phyloP scores from a whole-genome alignment of 2,113 vertebrate genomes.

The Amphilophus citrinellus region DNA sequence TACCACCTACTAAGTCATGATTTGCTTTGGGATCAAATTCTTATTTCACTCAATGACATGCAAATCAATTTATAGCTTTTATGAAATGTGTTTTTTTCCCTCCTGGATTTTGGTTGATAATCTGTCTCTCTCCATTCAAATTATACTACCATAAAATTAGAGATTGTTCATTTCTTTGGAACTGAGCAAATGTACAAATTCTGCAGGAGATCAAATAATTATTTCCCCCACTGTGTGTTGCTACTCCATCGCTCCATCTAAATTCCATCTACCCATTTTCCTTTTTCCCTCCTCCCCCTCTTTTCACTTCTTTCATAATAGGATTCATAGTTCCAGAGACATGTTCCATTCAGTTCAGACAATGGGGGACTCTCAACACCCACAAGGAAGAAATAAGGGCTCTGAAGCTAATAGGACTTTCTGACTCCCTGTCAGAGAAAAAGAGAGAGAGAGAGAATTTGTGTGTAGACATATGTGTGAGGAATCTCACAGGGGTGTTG shows the following conservation, averaged over 20 bases:
- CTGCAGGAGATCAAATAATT: too few relatives aligned
- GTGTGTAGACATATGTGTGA: slow-evolving; percentile 20
- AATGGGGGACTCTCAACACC: slow-evolving; percentile 52
- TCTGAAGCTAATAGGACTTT: slow-evolving; percentile 48
- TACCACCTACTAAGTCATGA: too few relatives aligned
- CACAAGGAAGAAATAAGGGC: slow-evolving; percentile 50
- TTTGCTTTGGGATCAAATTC: too few relatives aligned
- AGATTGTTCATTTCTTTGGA: too few relatives aligned
- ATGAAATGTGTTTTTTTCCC: too few relatives aligned
- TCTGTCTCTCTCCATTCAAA: too few relatives aligned
- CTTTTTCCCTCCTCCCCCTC: neutral
- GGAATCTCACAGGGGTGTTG: slow-evolving; percentile 12
- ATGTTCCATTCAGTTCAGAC: slow-evolving; percentile 58
- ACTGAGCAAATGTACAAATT: too few relatives aligned
- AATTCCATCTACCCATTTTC: slow-evolving; percentile 39
- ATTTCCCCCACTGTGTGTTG: neutral
- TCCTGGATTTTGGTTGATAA: too few relatives aligned
- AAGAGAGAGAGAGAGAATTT: neutral
- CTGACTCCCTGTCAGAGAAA: slow-evolving; percentile 17
- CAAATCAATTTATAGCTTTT: too few relatives aligned
- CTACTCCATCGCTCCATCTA: slow-evolving; percentile 13
- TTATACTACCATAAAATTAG: too few relatives aligned
- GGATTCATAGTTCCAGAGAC: slow-evolving; percentile 67
- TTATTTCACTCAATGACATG: too few relatives aligned
- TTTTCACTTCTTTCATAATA: slow-evolving; percentile 61